Evolutionary conservation across 2,113 vertebrate genomes (phyloP).

Genomic region (Parus major): DNA sequence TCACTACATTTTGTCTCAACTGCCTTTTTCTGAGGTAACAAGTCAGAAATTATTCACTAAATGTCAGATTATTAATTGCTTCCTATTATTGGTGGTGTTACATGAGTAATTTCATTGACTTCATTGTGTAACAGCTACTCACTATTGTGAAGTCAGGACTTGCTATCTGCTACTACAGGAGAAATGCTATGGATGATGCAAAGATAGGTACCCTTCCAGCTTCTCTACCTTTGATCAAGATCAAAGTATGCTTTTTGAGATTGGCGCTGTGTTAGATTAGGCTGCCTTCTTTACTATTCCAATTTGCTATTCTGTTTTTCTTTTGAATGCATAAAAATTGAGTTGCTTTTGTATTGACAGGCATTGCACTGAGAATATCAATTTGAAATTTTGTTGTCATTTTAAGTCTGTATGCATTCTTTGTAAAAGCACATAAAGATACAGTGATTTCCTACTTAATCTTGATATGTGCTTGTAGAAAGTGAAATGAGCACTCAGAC

Average conservation of each 20-base stretch:
- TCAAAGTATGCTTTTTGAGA: slow-evolving; percentile 43
- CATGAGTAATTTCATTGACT: background rate
- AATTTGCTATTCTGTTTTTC: slow-evolving; percentile 47
- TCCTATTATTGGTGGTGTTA: background rate
- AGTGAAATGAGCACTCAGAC: slow-evolving; percentile 42
- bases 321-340: slow-evolving; percentile 36
- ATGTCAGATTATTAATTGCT: background rate
- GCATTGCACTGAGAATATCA: slow-evolving; percentile 37
- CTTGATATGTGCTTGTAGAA: slow-evolving; percentile 34
- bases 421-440: slow-evolving; percentile 24
- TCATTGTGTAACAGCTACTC: background rate
- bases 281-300: background rate
- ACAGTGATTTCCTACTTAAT: slow-evolving; percentile 35
- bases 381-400: slow-evolving; percentile 56
- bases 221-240: slow-evolving; percentile 60
- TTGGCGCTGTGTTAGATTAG: background rate
- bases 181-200: background rate
- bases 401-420: slow-evolving; percentile 24
- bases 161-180: background rate
- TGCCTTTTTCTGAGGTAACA: background rate
- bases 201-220: background rate
- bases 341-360: slow-evolving; percentile 59
- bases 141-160: background rate
- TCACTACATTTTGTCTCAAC: background rate
- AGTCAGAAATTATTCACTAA: background rate